A percentile compares a stretch with the other conserved stretches of the same genome.
These are phyloP conservation scores for Ditylenchus weischeri DNA, from an alignment of 2,888 invertebrate genomes.

Conservation along the genomic window DNA sequence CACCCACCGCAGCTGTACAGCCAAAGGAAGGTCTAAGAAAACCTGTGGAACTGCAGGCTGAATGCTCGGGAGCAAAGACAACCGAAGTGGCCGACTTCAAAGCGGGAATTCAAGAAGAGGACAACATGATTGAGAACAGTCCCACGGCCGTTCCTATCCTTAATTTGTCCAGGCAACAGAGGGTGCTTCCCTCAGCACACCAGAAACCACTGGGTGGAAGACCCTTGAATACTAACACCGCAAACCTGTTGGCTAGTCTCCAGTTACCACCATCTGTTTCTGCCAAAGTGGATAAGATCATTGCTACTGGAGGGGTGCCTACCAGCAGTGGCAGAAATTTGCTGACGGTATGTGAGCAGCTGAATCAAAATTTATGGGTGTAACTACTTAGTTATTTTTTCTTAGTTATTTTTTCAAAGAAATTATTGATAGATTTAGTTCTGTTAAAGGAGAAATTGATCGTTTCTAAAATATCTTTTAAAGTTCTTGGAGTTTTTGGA, in stretches of 20 bases:
- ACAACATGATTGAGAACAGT: conserved; percentile 19
- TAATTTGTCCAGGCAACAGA: neutral
- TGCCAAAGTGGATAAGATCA: conserved; percentile 55
- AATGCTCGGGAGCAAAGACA: conserved; percentile 11
- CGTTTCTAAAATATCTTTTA: too few relatives aligned
- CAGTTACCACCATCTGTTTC: conserved; percentile 53
- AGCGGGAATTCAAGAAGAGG: conserved; percentile 16
- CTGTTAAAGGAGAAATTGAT: too few relatives aligned
- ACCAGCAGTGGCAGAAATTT: conserved; percentile 7
- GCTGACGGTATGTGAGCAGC: conserved; percentile 6
- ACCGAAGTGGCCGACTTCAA: neutral
- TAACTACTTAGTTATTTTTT: too few relatives aligned
- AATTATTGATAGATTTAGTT: too few relatives aligned
- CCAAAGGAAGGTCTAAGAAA: neutral
- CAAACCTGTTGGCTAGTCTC: conserved; percentile 45
- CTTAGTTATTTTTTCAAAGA: too few relatives aligned
- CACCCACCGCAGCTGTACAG: conserved; percentile 1
- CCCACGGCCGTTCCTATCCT: conserved; percentile 16
- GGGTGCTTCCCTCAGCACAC: conserved; percentile 6
- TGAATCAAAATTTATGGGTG: too few relatives aligned
- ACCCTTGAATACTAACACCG: conserved; percentile 23
- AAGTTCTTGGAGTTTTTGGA: too few relatives aligned
- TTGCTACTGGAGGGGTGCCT: conserved; percentile 35
- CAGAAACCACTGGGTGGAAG: conserved; percentile 30
- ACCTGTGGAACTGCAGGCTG: conserved; percentile 18